A percentile compares a stretch with the other conserved stretches of the same genome.
Conservation (phyloP, 2,797 vertebrate species). For the Forpus xanthops region DNA sequence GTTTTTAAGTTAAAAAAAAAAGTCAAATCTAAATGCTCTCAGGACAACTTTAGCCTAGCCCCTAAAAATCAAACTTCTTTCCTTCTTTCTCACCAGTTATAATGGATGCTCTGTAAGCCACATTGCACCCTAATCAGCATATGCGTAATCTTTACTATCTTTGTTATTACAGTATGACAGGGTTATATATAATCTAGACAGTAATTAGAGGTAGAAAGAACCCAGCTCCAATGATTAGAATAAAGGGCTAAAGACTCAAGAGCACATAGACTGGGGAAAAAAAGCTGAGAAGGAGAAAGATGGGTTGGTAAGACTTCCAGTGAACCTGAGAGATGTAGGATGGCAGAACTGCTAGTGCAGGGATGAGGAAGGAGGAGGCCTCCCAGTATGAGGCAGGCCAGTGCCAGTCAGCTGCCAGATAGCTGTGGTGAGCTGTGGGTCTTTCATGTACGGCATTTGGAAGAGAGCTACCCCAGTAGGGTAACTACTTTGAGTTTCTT, state of each 20-base stretch:
- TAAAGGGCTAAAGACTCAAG: slow-evolving; percentile 7
- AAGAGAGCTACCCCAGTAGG: not conserved
- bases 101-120: slow-evolving; percentile 10
- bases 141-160: slow-evolving; percentile 60
- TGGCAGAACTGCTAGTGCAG: not conserved
- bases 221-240: slow-evolving; percentile 3
- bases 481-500: not conserved
- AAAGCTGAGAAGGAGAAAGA: not conserved
- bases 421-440: not conserved
- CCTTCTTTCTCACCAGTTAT: not conserved
- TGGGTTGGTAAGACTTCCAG: not conserved
- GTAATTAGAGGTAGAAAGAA: slow-evolving; percentile 50
- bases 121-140: slow-evolving; percentile 23
- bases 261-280: not conserved
- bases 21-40: not conserved
- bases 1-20: not conserved
- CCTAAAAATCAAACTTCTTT: not conserved
- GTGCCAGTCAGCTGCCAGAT: not conserved
- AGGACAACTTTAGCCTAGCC: not conserved
- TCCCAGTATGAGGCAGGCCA: not conserved
- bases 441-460: not conserved
- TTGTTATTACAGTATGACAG: slow-evolving; percentile 20
- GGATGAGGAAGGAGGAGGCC: not conserved
- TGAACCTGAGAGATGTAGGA: not conserved
- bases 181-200: slow-evolving; percentile 54